Evolutionary conservation across 2,888 invertebrate species (phyloP).

Genomic region (Sepioteuthis lessoniana): DNA sequence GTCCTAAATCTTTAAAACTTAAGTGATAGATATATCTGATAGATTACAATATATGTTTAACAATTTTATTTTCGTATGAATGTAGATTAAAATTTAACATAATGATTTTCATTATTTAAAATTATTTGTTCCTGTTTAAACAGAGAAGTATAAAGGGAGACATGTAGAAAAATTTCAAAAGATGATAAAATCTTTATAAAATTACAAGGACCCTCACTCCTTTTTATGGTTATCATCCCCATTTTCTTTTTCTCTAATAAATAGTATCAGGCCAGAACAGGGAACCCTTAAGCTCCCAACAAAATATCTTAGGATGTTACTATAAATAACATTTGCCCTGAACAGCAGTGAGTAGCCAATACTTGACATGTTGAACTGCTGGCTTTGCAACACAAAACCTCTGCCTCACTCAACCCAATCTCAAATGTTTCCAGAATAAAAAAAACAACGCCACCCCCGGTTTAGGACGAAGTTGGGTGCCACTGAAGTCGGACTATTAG

Average conservation of each 20-base stretch:
- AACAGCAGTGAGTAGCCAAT: conserved; percentile 12
- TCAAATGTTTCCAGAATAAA: not conserved
- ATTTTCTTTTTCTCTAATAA: not conserved
- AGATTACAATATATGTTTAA: no score
- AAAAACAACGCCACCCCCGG: no score
- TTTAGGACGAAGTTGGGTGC: not conserved
- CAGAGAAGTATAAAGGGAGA: not conserved
- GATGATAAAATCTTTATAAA: not conserved
- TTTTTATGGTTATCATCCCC: fast-evolving
- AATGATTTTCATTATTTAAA: no score
- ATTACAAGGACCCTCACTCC: not conserved
- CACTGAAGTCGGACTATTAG: not conserved
- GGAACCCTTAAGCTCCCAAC: not conserved
- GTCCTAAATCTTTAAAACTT: no score
- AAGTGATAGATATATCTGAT: no score
- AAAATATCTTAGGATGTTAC: not conserved
- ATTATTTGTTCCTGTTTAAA: no score
- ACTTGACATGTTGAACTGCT: conserved; percentile 4
- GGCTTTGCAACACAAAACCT: conserved; percentile 18
- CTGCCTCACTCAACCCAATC: not conserved
- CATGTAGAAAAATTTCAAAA: not conserved
- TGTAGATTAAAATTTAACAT: no score
- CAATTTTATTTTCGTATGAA: no score
- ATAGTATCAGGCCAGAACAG: not conserved
- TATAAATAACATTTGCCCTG: conserved; percentile 33